Evolutionary conservation across 2,888 invertebrate species (phyloP).

Genomic region (Spodoptera littoralis): DNA sequence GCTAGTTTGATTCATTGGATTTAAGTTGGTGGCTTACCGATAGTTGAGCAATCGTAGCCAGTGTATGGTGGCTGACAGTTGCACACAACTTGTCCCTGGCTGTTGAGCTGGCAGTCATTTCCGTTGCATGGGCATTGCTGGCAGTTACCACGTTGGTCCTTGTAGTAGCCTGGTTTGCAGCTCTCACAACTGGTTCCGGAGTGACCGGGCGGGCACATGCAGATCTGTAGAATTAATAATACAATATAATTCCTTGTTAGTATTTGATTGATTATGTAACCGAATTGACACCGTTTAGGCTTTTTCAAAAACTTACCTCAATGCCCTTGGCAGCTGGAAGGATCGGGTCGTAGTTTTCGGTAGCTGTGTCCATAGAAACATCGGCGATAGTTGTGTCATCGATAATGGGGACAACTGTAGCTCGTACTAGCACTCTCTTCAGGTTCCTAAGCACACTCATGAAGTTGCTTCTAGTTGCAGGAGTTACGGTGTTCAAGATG

Average conservation of each 20-base stretch:
- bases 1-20: not conserved
- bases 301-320: constrained; percentile 87
- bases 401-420: constrained; percentile 90
- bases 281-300: no score
- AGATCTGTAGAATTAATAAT: constrained; percentile 80
- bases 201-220: constrained; percentile 95
- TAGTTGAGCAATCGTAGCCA: constrained; percentile 90
- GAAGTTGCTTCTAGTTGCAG: constrained; percentile 92
- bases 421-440: constrained; percentile 94
- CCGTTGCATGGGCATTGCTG: constrained; percentile 93
- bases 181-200: constrained; percentile 95
- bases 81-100: constrained; percentile 90
- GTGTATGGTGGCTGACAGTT: constrained; percentile 91
- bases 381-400: constrained; percentile 93
- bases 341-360: constrained; percentile 89
- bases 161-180: constrained; percentile 92
- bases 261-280: no score
- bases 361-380: constrained; percentile 95
- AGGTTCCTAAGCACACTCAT: constrained; percentile 95
- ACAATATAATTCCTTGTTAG: not conserved
- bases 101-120: constrained; percentile 90
- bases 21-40: constrained; percentile 63
- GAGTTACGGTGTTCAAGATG: constrained; percentile 66
- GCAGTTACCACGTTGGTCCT: constrained; percentile 91
- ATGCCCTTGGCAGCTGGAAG: constrained; percentile 92